Conservation (phyloP, 2,888 invertebrate genomes). For the Margaritifera margaritifera region DNA sequence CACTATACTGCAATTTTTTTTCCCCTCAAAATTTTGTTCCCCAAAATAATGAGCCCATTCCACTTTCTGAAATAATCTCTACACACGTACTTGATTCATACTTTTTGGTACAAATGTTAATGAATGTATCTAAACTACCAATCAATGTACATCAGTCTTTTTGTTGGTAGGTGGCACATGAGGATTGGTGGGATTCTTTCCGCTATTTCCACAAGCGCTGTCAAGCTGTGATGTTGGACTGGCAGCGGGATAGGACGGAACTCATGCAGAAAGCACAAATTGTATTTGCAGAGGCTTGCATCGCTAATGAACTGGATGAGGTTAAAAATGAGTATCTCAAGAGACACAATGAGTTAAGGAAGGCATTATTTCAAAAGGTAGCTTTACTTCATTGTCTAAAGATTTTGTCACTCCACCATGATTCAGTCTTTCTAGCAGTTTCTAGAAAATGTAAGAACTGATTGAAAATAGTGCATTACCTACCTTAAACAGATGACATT, state of each 20-base stretch:
- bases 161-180: slow-evolving; percentile 62
- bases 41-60: too few species aligned
- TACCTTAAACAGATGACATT: too few species aligned
- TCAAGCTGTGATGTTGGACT: slow-evolving; percentile 61
- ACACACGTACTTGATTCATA: not conserved
- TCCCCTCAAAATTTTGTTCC: too few species aligned
- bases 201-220: slow-evolving; percentile 63
- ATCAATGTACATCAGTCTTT: not conserved
- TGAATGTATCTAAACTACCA: not conserved
- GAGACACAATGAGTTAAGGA: slow-evolving; percentile 61
- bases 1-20: too few species aligned
- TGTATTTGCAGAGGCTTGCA: slow-evolving; percentile 58
- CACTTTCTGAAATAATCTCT: not conserved
- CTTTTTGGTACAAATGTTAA: not conserved
- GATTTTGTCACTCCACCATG: too few species aligned
- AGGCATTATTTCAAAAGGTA: slow-evolving; percentile 64
- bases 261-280: slow-evolving; percentile 59
- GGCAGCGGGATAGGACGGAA: slow-evolving; percentile 65
- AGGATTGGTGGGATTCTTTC: slow-evolving; percentile 67
- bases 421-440: too few species aligned
- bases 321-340: slow-evolving; percentile 56
- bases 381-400: slow-evolving; percentile 1
- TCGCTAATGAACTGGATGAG: slow-evolving; percentile 59
- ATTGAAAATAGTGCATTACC: not conserved
- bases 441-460: not conserved